Percentiles rank a stretch among this genome's conserved stretches.
These are phyloP conservation scores for Axis porcinus DNA, from an alignment of 2,113 vertebrate genomes.

Conservation along the genomic window DNA sequence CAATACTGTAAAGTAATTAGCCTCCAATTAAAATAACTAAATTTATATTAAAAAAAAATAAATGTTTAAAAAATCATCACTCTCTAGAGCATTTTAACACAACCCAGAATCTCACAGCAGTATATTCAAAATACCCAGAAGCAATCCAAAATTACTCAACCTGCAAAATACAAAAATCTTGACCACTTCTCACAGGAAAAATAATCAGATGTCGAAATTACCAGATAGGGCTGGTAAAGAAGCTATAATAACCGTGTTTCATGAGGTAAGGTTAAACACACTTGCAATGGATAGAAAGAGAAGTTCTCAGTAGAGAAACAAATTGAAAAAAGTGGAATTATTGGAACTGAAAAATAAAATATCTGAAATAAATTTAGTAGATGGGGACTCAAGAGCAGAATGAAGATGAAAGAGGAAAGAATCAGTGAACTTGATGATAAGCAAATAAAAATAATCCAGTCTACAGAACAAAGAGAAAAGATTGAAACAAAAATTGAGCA, in stretches of 20 bases:
- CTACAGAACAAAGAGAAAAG: background rate
- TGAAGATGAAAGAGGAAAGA: background rate
- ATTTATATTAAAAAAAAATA: background rate
- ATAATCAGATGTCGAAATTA: background rate
- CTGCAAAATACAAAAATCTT: background rate
- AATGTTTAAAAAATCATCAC: background rate
- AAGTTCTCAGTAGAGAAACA: background rate
- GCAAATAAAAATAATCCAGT: background rate
- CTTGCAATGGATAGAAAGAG: background rate
- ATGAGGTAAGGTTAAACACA: background rate
- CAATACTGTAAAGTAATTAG: background rate
- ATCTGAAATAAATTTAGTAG: background rate
- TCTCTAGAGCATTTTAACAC: background rate
- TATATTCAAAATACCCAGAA: background rate
- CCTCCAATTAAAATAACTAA: background rate
- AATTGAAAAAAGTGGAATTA: background rate
- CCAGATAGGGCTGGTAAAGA: background rate
- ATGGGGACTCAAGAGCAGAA: background rate
- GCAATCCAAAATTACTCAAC: background rate
- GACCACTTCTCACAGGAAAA: background rate
- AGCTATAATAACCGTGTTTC: background rate
- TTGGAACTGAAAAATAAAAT: background rate
- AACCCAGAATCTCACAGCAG: background rate
- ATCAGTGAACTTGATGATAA: background rate
- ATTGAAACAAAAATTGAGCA: background rate